phyloP scores from a whole-genome alignment of 2,113 vertebrate genomes.

The Cebidichthys violaceus region DNA sequence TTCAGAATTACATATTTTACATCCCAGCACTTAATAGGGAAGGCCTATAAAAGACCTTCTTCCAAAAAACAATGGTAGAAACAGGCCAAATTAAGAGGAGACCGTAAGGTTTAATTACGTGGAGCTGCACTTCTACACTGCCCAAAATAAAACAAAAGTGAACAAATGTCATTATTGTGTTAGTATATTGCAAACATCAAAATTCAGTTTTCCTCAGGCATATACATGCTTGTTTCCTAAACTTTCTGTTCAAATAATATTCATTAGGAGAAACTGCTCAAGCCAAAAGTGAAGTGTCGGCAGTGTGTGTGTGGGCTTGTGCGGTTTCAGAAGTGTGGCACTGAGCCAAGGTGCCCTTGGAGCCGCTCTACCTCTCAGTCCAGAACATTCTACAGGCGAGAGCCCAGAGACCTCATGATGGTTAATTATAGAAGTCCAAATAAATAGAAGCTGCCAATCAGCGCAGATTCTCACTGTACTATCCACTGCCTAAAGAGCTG shows the following conservation, averaged over 20 bases:
- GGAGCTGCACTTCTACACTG: constrained; percentile 8
- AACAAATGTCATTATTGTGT: constrained; percentile 54
- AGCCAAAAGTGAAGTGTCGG: constrained; percentile 48
- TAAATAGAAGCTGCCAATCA: constrained; percentile 78
- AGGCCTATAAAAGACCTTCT: constrained; percentile 21
- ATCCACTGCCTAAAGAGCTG: constrained; percentile 28
- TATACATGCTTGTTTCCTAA: constrained; percentile 34
- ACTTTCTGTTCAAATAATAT: constrained; percentile 59
- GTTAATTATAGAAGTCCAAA: constrained; percentile 46
- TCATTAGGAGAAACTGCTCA: constrained; percentile 59
- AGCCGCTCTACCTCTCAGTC: constrained; percentile 57
- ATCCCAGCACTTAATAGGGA: not conserved
- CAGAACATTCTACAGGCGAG: constrained; percentile 52
- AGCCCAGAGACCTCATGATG: constrained; percentile 56
- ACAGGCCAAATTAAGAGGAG: constrained; percentile 21
- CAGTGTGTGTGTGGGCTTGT: constrained; percentile 28
- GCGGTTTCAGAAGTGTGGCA: constrained; percentile 58
- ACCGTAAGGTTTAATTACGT: constrained; percentile 21
- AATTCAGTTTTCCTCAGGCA: constrained; percentile 54
- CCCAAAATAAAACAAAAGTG: constrained; percentile 49
- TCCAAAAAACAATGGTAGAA: constrained; percentile 10
- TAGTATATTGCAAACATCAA: constrained; percentile 52
- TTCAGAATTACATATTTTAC: constrained; percentile 20
- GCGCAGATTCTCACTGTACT: constrained; percentile 37
- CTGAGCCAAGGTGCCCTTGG: constrained; percentile 63